Conservation (phyloP, 1,140 invertebrate species). For the Melanaphis sacchari region DNA sequence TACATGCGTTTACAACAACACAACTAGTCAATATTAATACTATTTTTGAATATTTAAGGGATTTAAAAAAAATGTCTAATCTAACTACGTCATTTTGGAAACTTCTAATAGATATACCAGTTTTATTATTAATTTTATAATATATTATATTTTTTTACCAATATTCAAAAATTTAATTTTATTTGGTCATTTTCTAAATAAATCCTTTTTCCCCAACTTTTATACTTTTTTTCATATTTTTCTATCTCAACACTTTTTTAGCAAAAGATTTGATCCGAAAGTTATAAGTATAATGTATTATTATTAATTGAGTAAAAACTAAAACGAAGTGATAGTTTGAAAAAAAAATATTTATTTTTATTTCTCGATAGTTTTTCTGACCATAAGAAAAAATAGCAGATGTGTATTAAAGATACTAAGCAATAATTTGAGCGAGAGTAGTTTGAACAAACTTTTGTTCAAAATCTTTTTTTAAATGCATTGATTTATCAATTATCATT, state of each 20-base stretch:
- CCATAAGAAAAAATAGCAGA: background rate
- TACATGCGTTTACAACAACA: background rate
- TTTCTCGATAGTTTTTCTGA: background rate
- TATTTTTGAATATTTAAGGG: background rate
- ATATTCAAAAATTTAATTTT: background rate
- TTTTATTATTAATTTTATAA: background rate
- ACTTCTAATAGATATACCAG: background rate
- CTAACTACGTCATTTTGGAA: background rate
- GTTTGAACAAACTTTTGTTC: background rate
- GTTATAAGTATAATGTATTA: background rate
- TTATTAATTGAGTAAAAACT: background rate
- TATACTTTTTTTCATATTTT: background rate
- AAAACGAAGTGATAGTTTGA: background rate
- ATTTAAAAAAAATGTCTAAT: background rate
- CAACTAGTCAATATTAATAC: background rate
- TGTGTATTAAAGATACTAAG: background rate
- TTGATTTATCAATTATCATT: background rate
- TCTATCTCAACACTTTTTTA: background rate
- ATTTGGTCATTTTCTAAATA: background rate
- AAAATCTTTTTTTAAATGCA: background rate
- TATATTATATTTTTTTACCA: background rate
- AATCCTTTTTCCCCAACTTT: background rate
- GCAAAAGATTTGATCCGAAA: background rate
- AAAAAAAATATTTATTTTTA: background rate
- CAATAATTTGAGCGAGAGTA: background rate